phyloP scores from a whole-genome alignment of 2,888 invertebrate species.

The Alviniconcha strummeri region DNA sequence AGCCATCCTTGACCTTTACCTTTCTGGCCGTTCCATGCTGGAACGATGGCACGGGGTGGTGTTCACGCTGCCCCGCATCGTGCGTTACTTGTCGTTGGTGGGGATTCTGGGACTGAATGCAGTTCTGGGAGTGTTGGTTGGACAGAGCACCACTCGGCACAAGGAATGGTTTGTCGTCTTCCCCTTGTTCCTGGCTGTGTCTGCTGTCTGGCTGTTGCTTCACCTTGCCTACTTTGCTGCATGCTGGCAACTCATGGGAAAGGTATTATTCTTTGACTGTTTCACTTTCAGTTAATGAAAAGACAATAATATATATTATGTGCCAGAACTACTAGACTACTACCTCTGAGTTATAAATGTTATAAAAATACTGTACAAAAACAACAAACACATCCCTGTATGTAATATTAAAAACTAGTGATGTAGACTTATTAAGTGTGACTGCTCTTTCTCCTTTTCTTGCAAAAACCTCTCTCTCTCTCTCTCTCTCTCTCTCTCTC shows the following conservation, averaged over 20 bases:
- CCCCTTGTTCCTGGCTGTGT: constrained; percentile 66
- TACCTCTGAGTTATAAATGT: too few species aligned
- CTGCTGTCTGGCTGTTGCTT: constrained; percentile 67
- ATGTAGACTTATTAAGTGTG: too few species aligned
- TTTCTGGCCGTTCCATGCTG: constrained; percentile 63
- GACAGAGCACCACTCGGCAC: constrained; percentile 62
- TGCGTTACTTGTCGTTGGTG: constrained; percentile 56
- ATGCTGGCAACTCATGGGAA: constrained; percentile 68
- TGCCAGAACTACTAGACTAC: too few species aligned
- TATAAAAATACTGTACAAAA: too few species aligned
- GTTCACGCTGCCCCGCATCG: constrained; percentile 53
- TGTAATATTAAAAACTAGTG: too few species aligned
- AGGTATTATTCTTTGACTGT: constrained; percentile 47
- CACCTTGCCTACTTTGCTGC: constrained; percentile 67
- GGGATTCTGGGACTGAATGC: constrained; percentile 57
- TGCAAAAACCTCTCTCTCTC: background rate
- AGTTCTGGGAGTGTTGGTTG: constrained; percentile 55
- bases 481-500: background rate
- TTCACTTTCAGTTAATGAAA: too few species aligned
- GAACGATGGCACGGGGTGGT: constrained; percentile 68
- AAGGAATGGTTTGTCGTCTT: constrained; percentile 74
- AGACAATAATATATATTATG: too few species aligned
- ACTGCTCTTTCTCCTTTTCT: too few species aligned
- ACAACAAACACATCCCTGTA: too few species aligned
- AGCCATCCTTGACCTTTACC: constrained; percentile 67